Evolutionary conservation across 2,888 invertebrate species (phyloP), one percentile per base, ranked within the genome.

Genomic region (Spisula subtruncata): DNA sequence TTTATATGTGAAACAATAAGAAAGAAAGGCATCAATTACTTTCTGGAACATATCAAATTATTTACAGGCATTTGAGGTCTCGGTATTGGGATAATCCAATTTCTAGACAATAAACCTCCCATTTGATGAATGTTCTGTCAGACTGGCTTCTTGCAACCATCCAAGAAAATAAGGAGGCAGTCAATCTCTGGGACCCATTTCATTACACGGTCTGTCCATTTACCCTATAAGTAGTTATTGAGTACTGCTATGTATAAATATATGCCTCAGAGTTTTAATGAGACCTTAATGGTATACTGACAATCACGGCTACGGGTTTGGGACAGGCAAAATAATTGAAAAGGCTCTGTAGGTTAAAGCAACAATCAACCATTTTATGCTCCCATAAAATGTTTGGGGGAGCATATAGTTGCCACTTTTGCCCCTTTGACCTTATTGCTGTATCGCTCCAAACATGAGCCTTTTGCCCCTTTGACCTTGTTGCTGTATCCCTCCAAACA

Each of bases 81-180:
- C 56, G 66, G 87, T 83, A 83, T 87, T 79, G 46, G 32, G 46
- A 66, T 90, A 90, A 90, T 89, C 89, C 85, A 89, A 90, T 90
- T 89, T 86, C 46, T 25, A 79, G 86, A 88, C 54, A 89, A 90
- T 90, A 88, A 88, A 86, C 84, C 90, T 81, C 80, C 60, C 71
- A 46, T 46, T 88, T 90, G 90, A 90, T 87, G 81, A 88, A 90
- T 90, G 56, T 29, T 80, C 88, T 86, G 90, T 88, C 90, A 88
- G 14, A 71, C 81, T 46, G 35, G 14, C 80, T 85, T 85, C 83
- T 71, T 82, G 82, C 29, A 35, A 29, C 87, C 82, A 83, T 87
- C 87, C 48, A 71, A 25, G 12, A 87, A 82, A 82, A 87, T 82
- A 75, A 35, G 54, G 71, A 87, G 60, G n/a, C 32, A 48, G 51